Conservation (phyloP, 2,888 invertebrate genomes). For the Pantelozetes paolii region DNA sequence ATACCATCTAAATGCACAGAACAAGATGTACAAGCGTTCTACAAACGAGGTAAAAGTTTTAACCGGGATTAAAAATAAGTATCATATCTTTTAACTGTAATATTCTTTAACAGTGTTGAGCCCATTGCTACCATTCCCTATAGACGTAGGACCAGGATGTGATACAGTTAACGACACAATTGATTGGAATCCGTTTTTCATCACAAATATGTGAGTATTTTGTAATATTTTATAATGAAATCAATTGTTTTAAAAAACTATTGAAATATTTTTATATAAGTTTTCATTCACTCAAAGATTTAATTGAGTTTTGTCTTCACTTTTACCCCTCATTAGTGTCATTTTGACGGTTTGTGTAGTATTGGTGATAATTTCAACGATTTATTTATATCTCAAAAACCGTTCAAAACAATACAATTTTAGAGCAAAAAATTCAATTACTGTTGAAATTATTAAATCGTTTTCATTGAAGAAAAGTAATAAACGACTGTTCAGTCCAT, state of each 20-base stretch:
- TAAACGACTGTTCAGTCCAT: slow-evolving; percentile 1
- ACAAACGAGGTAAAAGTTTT: slow-evolving; percentile 18
- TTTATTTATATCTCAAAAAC: not conserved
- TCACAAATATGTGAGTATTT: not conserved
- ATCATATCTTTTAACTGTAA: not conserved
- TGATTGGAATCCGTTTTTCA: not conserved
- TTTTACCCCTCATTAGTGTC: no score
- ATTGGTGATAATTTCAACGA: not conserved
- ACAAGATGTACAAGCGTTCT: slow-evolving; percentile 32
- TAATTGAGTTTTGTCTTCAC: no score
- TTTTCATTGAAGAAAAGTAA: not conserved
- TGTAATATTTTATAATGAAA: no score
- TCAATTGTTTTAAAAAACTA: no score
- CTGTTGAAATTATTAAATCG: not conserved
- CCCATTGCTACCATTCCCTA: not conserved
- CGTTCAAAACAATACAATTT: not conserved
- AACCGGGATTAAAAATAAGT: not conserved
- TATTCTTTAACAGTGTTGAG: not conserved
- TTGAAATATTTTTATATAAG: no score
- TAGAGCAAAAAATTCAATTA: not conserved
- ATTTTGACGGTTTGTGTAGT: no score
- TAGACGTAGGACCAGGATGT: slow-evolving; percentile 9
- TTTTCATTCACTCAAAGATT: no score
- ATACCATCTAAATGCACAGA: slow-evolving; percentile 40
- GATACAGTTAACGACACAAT: not conserved